Percentiles rank a stretch among this genome's conserved stretches.
Conservation (phyloP, 1,140 invertebrate species). For the Andrena cerasifolii region DNA sequence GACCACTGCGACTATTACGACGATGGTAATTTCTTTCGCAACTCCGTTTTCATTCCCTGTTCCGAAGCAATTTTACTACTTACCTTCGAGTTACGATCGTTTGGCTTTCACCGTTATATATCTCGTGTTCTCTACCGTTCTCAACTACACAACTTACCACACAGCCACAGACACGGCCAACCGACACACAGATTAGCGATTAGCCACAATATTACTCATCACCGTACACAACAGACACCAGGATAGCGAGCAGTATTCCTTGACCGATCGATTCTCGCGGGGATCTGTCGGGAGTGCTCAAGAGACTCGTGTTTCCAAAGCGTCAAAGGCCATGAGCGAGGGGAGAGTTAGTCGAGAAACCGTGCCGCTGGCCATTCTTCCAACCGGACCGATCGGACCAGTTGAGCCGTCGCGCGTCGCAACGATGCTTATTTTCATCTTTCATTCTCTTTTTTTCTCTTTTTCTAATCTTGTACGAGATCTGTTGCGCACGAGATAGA, state of each 20-base stretch:
- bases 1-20: constrained; percentile 83
- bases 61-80: constrained; percentile 61
- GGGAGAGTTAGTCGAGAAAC: too few relatives aligned
- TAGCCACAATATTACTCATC: not conserved
- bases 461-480: not conserved
- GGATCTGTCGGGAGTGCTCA: not conserved
- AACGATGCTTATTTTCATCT: constrained; percentile 16
- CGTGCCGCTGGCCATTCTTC: too few relatives aligned
- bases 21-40: constrained; percentile 81
- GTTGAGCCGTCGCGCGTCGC: too few relatives aligned
- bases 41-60: constrained; percentile 61
- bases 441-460: not conserved
- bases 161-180: constrained; percentile 21
- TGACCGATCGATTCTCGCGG: not conserved
- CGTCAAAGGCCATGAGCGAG: too few relatives aligned
- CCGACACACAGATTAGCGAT: constrained; percentile 3
- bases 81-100: constrained; percentile 48
- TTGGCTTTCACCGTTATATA: constrained; percentile 63
- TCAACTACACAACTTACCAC: too few relatives aligned
- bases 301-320: too few relatives aligned
- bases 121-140: constrained; percentile 14
- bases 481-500: constrained; percentile 8
- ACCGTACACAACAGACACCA: constrained; percentile 6
- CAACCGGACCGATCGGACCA: too few relatives aligned
- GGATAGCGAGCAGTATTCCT: not conserved